Base-by-base conservation (phyloP, 2,113 vertebrate species). In the Noturus placidus region DNA sequence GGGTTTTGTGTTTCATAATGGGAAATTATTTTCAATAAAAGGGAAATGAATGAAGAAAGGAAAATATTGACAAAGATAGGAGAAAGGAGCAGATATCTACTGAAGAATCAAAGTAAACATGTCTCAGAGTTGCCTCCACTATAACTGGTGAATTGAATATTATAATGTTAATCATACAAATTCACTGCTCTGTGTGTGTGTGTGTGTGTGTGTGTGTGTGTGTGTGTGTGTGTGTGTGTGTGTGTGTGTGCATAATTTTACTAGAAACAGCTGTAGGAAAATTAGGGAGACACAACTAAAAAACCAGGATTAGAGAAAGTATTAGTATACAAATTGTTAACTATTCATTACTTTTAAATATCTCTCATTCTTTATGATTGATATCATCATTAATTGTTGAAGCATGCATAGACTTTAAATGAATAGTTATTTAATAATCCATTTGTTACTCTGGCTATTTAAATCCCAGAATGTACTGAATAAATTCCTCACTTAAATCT, bases 381-480 rank as follows among this genome's bases (percentile, higher is more conserved):
- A 65, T 65, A 17, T 46, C 4, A 20, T 27, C 15, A 6, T 83
- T 67, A 30, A 67, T 67, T 52, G 59, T 20, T 83, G 27, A 83
- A 67, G 61, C 38, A 65, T 30, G 14, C n/a, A 9, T 67, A 61
- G 7, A 20, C 61, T 5, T 50, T 83, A 83, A 82, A 82, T 63
- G 22, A 50, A 79, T 83, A 50, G 6, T n/a, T 52, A 27, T 83
- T 67, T 83, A 83, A 42, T 74, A 8, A 52, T 67, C 25, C 27
- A 67, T 30, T n/a, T 83, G 61, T 83, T 83, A 67, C 42, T 30
- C n/a, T 30, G 15, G 27, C 50, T 33, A 57, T 57, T 80, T 35
- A 57, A 80, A 20, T 27, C 87, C 80, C 85, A 92, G 88, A 92
- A 92, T 11, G 17, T 33, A 15, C 8, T 22, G 13, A 35, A 80